Evolutionary conservation across 2,888 invertebrate species (phyloP), one percentile per base, ranked within the genome.

Genomic region (Fragum sueziense): DNA sequence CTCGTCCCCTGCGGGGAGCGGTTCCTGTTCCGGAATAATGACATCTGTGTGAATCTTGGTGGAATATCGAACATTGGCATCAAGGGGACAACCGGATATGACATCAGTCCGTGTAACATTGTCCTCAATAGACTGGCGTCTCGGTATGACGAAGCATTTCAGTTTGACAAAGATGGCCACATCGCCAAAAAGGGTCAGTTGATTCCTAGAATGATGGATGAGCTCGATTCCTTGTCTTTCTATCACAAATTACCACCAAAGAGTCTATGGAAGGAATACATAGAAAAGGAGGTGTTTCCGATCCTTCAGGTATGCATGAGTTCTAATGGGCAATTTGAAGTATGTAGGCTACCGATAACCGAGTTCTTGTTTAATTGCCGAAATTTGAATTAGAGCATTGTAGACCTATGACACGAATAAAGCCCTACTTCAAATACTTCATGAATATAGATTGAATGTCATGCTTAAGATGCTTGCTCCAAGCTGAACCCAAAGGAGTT

Each of bases 91-190:
- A 62, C 59, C 25, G 91, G 89, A 0, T 84, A 85, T 54, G 92
- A 92, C 76, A 82, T 91, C n/a, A 88, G 90, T 74, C 88, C 91
- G 1, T 91, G 91, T 76, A 92, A 92, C 80, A 88, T 86, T 57
- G 82, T 91, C 14, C 82, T 91, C 9, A 92, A 92, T 74, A 74
- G 82, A 14, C 82, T 92, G 57, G 90, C 89, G 0, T 61, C 68
- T 34, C 29, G 72, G 11, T 73, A 81, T 34, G 84, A 89, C 75
- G 70, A 76, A 1, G 47, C 68, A 0, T 33, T 87, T 29, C 52
- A 82, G 22, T 90, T 79, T 76, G 92, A 92, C 77, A 74, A 78
- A n/a, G 87, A 90, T 57, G 92, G 92, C 0, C 47, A 85, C 11
- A 67, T 90, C 14, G 90, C 91, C 7, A 72, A 82, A 7, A 71